phyloP scores from a whole-genome alignment of 2,888 invertebrate genomes.

The Limnephilus rhombicus region DNA sequence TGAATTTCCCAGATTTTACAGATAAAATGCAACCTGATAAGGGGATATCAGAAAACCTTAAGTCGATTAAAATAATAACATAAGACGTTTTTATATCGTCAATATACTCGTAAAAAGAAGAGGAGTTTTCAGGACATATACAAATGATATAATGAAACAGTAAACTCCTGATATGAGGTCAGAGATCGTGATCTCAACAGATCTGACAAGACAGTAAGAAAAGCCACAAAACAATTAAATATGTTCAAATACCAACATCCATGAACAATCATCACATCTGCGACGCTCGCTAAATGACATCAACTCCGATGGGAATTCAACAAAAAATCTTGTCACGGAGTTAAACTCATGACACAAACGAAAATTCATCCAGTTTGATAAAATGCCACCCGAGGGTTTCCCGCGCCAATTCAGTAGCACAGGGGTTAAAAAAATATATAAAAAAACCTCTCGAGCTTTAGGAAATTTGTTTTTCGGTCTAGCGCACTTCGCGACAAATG shows the following conservation, averaged over 20 bases:
- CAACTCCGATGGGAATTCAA: not conserved
- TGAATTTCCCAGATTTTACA: not conserved
- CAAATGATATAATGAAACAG: not conserved
- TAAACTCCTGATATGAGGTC: not conserved
- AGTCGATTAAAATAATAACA: not conserved
- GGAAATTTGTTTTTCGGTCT: constrained; percentile 46
- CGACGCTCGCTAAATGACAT: not conserved
- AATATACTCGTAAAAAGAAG: not conserved
- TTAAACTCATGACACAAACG: not conserved
- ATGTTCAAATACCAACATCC: not conserved
- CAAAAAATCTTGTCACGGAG: not conserved
- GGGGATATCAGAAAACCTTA: not conserved
- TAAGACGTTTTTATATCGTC: not conserved
- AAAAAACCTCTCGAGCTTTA: not conserved
- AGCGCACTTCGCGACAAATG: constrained; percentile 52
- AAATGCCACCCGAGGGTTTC: not conserved
- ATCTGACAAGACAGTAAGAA: not conserved
- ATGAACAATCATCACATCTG: not conserved
- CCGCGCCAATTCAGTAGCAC: not conserved
- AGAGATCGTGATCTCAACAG: not conserved
- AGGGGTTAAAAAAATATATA: not conserved
- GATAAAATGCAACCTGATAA: not conserved
- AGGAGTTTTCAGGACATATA: not conserved
- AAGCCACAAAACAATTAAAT: not conserved
- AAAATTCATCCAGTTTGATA: not conserved